Base-by-base conservation (phyloP, 2,113 vertebrate species). In the Climacteris rufus region DNA sequence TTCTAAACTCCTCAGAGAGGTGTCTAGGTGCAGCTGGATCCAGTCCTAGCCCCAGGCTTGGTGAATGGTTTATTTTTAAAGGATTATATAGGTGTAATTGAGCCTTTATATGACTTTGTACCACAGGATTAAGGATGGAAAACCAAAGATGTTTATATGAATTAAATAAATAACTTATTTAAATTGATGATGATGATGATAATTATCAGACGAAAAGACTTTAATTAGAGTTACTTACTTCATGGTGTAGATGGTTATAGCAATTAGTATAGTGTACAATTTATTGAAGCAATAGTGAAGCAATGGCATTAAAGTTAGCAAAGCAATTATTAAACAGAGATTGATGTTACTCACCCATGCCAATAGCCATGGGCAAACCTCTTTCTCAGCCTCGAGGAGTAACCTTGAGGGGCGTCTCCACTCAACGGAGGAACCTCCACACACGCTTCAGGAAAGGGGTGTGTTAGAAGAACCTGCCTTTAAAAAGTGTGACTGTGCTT, bases 231-330 rank as follows among this genome's bases (percentile, higher is more conserved):
- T 49, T 71, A 49, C 64, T 71, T 71, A 31, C 21, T 40, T 18
- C 21, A 22, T 0, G 0, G 42, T 35, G 15, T 27, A 47, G 24
- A 54, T 45, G 47, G n/a, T 24, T 47, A 17, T 28, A 53, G 30
- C 19, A 87, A 17, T 28, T 37, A 54, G 15, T n/a, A 54, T 30
- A 70, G 6, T 40, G 11, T 49, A 22, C 35, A 53, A 7, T 45
- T 78, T 78, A n/a, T 69, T 63, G 30, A 53, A 69, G n/a, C 10
- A 53, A 49, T 71, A 22, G 47, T 25, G 57, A 71, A 49, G 31
- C 24, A 49, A 15, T 37, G 45, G 9, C 52, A 44, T 87, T 52
- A 37, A 59, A 50, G 21, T 31, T 10, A 31, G 25, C 31, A 50
- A 44, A 76, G 22, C 14, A 27, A 11, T 50, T 31, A 18, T 37